A percentile compares a stretch with the other conserved stretches of the same genome.
These are phyloP conservation scores for Cheilosia scutellata DNA, from an alignment of 2,888 invertebrate species.

Conservation along the genomic window DNA sequence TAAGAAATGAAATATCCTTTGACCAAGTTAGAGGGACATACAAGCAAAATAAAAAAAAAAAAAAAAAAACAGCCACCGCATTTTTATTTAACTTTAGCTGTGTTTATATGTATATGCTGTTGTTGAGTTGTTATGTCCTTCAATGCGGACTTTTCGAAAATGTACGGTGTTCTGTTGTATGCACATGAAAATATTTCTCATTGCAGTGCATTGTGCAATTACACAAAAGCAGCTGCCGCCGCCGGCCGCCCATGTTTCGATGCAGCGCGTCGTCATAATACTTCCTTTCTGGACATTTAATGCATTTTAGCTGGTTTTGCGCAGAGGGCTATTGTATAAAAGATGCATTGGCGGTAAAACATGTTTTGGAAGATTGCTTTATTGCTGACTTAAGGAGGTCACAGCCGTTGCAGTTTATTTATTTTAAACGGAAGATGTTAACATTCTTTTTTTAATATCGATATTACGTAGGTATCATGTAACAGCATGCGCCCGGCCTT, in stretches of 20 bases:
- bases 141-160: neutral
- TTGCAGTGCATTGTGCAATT: conserved; percentile 62
- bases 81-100: conserved; percentile 7
- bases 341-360: conserved; percentile 20
- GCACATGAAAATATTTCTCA: conserved; percentile 34
- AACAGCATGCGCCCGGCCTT: too few relatives aligned
- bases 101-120: conserved; percentile 31
- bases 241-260: conserved; percentile 32
- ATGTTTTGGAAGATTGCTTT: conserved; percentile 27
- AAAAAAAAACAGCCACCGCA: conserved; percentile 14
- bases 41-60: conserved; percentile 3
- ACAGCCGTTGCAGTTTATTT: conserved; percentile 27
- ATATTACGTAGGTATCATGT: too few relatives aligned
- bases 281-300: conserved; percentile 45
- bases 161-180: conserved; percentile 24
- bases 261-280: conserved; percentile 34
- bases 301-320: conserved; percentile 48
- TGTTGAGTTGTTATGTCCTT: conserved; percentile 17
- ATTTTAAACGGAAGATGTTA: neutral
- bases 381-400: conserved; percentile 43
- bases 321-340: neutral
- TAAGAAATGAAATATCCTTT: conserved; percentile 56
- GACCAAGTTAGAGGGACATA: conserved; percentile 51
- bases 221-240: conserved; percentile 58
- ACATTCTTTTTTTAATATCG: neutral